Base-by-base conservation (phyloP, 2,113 vertebrate genomes). In the Formicarius rufipectus region DNA sequence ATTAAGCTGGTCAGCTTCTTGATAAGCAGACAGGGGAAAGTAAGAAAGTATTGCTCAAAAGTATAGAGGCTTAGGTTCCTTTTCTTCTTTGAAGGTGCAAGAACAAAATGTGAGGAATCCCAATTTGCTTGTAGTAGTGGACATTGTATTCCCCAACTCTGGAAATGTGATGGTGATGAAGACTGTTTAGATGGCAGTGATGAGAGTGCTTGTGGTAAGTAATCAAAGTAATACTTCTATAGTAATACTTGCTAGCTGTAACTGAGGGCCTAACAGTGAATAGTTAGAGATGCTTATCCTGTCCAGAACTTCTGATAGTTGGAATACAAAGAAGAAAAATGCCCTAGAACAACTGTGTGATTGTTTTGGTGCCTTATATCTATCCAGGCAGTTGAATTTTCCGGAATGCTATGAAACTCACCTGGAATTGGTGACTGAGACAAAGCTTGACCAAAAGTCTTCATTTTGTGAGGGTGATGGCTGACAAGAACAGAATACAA, bases 81-180 rank as follows among this genome's bases (percentile, higher is more conserved):
- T 60, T 84, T 66, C 83, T 73, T 86, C 12, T 3, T 94, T 95
- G 74, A 97, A 99, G 99, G 98, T 64, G 98, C 98, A 0, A 98
- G 96, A 97, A 93, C 97, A 35, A 98, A 98, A 94, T 99, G 99
- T 98, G 99, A 99, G 33, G 91, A 97, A 53, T 99, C 98, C 40
- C 99, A 99, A 37, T 99, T 99, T 86, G 99, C 98, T 63, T 99
- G 99, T 96, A 98, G 98, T 6, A 99, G 99, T 44, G 99, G 99
- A 18, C 99, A 99, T 90, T 99, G 99, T 90, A 99, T 99, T 96
- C 98, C 99, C 4, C 98, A 98, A 5, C 79, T 99, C 21, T 99
- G 99, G 99, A 98, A 98, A 80, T 99, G 99, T 68, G 99, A 99
- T 31, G 99, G 99, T 14, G 99, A 99, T 25, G 98, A 99, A 95